Evolutionary conservation across 1,140 invertebrate species (phyloP).

Genomic region (Nephila pilipes): DNA sequence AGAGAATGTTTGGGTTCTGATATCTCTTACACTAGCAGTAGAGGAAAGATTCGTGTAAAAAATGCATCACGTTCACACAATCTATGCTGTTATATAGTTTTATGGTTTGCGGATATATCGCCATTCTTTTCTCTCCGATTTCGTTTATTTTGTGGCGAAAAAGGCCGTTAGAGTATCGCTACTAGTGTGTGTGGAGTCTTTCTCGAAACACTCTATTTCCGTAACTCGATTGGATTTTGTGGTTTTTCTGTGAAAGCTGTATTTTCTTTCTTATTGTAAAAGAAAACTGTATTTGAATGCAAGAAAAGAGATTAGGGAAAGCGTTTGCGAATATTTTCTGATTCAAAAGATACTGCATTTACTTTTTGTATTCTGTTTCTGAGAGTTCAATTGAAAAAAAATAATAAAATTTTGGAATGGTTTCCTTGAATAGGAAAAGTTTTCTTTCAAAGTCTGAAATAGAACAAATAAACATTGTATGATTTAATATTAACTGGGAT

Average conservation of each 20-base stretch:
- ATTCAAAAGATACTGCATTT: too few relatives aligned
- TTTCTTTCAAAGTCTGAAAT: too few relatives aligned
- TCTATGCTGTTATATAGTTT: slow-evolving; percentile 51
- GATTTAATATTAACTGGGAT: too few relatives aligned
- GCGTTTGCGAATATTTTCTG: too few relatives aligned
- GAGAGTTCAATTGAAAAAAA: too few relatives aligned
- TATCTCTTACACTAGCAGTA: slow-evolving; percentile 16
- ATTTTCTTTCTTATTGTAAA: not conserved
- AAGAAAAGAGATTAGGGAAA: too few relatives aligned
- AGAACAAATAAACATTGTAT: too few relatives aligned
- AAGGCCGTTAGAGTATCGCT: not conserved
- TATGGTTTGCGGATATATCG: slow-evolving; percentile 24
- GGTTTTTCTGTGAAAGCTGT: not conserved
- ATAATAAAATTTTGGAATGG: too few relatives aligned
- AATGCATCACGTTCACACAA: slow-evolving; percentile 13
- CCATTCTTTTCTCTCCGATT: not conserved
- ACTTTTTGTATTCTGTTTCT: too few relatives aligned
- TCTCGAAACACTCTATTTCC: not conserved
- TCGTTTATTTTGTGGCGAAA: slow-evolving; percentile 47
- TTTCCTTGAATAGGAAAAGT: too few relatives aligned
- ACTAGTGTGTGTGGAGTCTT: not conserved
- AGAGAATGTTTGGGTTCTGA: slow-evolving; percentile 65
- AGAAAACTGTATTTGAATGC: too few relatives aligned
- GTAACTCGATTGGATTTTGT: slow-evolving; percentile 14
- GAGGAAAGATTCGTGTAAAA: slow-evolving; percentile 22